Percentiles rank a stretch among this genome's conserved stretches.
Evolutionary conservation across 2,797 vertebrate species (phyloP).

Genomic region (Silurus lanzhouensis): DNA sequence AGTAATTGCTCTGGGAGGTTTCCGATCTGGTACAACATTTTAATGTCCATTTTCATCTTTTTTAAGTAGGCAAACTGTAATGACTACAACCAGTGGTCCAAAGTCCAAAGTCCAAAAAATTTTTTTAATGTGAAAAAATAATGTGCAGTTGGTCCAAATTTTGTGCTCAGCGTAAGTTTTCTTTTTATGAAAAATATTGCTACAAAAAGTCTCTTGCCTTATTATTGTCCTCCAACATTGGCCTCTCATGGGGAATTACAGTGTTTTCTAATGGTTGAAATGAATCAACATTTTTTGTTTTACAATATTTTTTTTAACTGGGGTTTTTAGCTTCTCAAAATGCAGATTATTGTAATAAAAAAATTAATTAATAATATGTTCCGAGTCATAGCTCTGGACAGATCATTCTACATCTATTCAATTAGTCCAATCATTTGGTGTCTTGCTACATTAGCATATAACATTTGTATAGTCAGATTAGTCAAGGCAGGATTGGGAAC

Average conservation of each 20-base stretch:
- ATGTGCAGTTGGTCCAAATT: background rate
- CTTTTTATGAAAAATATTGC: background rate
- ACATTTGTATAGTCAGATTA: slow-evolving; percentile 20
- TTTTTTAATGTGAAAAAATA: background rate
- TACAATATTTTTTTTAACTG: background rate
- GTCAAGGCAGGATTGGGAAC: slow-evolving; percentile 23
- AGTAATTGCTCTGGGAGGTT: background rate
- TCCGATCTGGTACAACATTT: background rate
- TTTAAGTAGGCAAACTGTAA: background rate
- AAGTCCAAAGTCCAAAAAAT: too few relatives aligned
- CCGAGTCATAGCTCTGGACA: background rate
- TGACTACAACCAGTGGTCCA: background rate
- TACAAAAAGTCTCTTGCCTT: background rate
- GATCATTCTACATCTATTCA: background rate
- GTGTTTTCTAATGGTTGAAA: background rate
- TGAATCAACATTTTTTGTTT: background rate
- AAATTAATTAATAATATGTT: background rate
- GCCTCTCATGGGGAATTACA: background rate
- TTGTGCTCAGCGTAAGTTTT: background rate
- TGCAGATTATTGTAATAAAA: background rate
- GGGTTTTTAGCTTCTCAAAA: background rate
- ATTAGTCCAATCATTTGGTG: background rate
- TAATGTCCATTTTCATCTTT: background rate
- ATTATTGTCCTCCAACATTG: background rate
- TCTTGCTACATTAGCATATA: slow-evolving; percentile 22